Evolutionary conservation across 1,140 invertebrate species (phyloP), one percentile per base, ranked within the genome.

Genomic region (Carposina sasakii): DNA sequence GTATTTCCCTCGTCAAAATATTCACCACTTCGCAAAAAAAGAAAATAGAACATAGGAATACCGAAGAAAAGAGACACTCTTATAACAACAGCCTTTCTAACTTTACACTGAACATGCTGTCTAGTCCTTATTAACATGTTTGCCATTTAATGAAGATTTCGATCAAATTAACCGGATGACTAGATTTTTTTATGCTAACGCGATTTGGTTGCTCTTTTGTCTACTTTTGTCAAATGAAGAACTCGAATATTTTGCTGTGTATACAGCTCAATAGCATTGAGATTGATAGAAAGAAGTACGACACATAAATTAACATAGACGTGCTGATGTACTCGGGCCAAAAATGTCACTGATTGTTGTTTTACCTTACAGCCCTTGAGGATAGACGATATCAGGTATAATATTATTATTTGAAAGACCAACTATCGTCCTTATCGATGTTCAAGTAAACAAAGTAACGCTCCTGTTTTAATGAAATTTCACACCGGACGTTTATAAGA

Each of bases 61-160:
- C 61, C 62, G 46, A 78, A 56, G 17, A 79, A 78, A 17, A 72
- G 51, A 19, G 66, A n/a, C 62, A 76, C 63, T 57, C 78, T 57
- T 17, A 82, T 20, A 23, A 65, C 24, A 40, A 68, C 40, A 17
- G 76, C 71, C 33, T 60, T 22, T 45, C 54, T 65, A 36, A 57
- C 60, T 60, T 67, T 69, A 48, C 63, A 64, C 69, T 56, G 52
- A 37, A 33, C n/a, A n/a, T n/a, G 22, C 19, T 50, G 49, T 63
- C 57, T 76, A 74, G 76, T 82, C 74, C 76, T 71, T 73, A 77
- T 70, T 50, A 81, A 69, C 77, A 78, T 78, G 34, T 69, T 74
- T 44, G 70, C 77, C 71, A 78, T 78, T 63, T 52, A 60, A 33
- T 39, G 52, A 52, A 52, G 54, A 44, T 36, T 52, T 56, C n/a